These are phyloP conservation scores for Chloroclysta siterata DNA, from an alignment of 2,888 invertebrate species.

Conservation along the genomic window DNA sequence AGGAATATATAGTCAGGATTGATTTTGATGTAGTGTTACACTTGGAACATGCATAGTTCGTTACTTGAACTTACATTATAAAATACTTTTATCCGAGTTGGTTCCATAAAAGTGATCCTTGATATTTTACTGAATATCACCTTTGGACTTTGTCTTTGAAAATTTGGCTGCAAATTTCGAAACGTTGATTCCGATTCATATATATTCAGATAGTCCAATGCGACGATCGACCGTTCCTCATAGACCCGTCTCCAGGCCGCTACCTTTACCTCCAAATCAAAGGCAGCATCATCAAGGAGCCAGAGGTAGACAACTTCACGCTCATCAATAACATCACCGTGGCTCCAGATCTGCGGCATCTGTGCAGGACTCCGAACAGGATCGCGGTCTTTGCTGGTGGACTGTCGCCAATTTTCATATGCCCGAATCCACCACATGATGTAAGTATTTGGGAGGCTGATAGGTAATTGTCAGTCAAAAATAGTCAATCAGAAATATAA, in stretches of 20 bases:
- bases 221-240: conserved; percentile 91
- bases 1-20: too few relatives aligned
- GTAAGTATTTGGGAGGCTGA: conserved; percentile 33
- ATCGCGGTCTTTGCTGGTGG: conserved; percentile 91
- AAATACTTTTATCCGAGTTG: too few relatives aligned
- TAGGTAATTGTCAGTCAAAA: too few relatives aligned
- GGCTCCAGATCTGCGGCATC: conserved; percentile 81
- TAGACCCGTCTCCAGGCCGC: conserved; percentile 90
- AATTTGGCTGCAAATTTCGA: too few relatives aligned
- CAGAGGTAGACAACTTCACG: conserved; percentile 77
- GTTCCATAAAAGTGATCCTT: too few relatives aligned
- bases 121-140: too few relatives aligned
- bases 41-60: too few relatives aligned
- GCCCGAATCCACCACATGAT: conserved; percentile 78
- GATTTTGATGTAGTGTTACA: too few relatives aligned
- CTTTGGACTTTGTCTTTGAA: too few relatives aligned
- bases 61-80: too few relatives aligned
- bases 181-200: too few relatives aligned
- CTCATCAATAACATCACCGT: conserved; percentile 85
- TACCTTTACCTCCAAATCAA: conserved; percentile 92
- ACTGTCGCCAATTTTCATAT: conserved; percentile 85
- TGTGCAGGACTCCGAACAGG: conserved; percentile 91
- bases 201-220: conserved; percentile 88
- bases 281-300: conserved; percentile 85
- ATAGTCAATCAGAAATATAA: too few relatives aligned